phyloP scores from a whole-genome alignment of 2,797 vertebrate species.

The Orientallactaga sibirica region DNA sequence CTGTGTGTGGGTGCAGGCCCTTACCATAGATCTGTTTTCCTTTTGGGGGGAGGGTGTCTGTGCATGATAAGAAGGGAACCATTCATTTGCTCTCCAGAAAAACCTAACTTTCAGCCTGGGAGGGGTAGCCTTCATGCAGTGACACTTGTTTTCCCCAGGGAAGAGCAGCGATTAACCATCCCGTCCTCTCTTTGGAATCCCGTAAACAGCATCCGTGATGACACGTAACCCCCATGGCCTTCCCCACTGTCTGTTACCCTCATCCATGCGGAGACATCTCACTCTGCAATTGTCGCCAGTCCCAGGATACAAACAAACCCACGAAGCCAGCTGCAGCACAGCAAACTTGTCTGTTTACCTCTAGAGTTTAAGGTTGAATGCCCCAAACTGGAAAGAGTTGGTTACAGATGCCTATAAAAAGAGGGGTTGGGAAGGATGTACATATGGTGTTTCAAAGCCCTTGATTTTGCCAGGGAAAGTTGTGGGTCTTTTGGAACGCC shows the following conservation, averaged over 20 bases:
- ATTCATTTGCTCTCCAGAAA: constrained; percentile 35
- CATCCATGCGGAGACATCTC: neutral
- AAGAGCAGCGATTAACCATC: neutral
- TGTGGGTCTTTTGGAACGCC: neutral
- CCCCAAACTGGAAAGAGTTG: neutral
- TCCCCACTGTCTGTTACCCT: neutral
- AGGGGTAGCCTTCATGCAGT: neutral
- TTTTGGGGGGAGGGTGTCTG: neutral
- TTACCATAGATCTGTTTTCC: neutral
- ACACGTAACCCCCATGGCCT: neutral
- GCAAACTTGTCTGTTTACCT: neutral
- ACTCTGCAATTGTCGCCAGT: neutral
- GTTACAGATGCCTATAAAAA: neutral
- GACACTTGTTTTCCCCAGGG: neutral
- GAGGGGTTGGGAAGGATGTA: neutral
- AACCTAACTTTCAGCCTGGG: neutral
- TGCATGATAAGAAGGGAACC: neutral
- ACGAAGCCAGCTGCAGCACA: neutral
- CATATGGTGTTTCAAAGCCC: neutral
- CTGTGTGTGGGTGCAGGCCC: neutral
- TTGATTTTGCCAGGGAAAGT: neutral
- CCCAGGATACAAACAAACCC: neutral
- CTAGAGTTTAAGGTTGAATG: constrained; percentile 10
- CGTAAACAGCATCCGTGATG: neutral
- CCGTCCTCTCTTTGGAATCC: neutral